phyloP scores from a whole-genome alignment of 2,888 invertebrate genomes.

The Aplocera efformata region DNA sequence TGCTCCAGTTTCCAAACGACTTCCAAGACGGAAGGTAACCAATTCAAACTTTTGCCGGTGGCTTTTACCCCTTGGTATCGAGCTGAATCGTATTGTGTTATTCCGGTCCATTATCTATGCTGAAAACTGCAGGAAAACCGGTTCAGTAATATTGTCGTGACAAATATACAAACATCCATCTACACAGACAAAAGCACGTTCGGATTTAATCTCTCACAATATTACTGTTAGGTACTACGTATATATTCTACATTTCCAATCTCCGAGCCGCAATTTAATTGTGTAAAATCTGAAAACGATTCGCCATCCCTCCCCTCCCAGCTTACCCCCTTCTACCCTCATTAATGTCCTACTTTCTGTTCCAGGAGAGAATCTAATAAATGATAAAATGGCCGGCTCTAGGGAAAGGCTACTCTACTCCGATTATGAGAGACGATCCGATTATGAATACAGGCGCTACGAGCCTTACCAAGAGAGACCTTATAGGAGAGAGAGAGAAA shows the following conservation, averaged over 20 bases:
- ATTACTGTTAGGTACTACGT: slow-evolving; percentile 1
- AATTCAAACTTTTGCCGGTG: too few relatives aligned
- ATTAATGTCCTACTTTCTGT: slow-evolving; percentile 49
- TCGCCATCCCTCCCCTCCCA: slow-evolving; percentile 23
- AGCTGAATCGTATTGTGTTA: too few relatives aligned
- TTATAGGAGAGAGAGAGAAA: slow-evolving; percentile 40
- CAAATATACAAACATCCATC: too few relatives aligned
- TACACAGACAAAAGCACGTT: too few relatives aligned
- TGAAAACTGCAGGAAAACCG: too few relatives aligned
- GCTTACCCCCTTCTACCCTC: slow-evolving; percentile 7
- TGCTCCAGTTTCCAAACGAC: too few relatives aligned
- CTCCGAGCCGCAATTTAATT: slow-evolving; percentile 28
- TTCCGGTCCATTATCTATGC: too few relatives aligned
- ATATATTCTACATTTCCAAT: slow-evolving; percentile 10
- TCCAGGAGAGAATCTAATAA: slow-evolving; percentile 54
- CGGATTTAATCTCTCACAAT: too few relatives aligned
- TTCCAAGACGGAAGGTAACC: too few relatives aligned
- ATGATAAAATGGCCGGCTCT: slow-evolving; percentile 63
- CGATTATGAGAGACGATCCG: slow-evolving; percentile 48
- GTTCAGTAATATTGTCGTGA: too few relatives aligned
- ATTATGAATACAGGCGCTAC: slow-evolving; percentile 51
- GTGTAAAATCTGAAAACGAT: slow-evolving; percentile 26
- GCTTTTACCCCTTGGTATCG: too few relatives aligned
- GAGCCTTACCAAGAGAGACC: slow-evolving; percentile 35
- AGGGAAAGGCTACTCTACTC: slow-evolving; percentile 61